Percentiles rank a stretch among this genome's conserved stretches.
Evolutionary conservation across 1,140 invertebrate genomes (phyloP).

Genomic region (Scaptomyza montana): DNA sequence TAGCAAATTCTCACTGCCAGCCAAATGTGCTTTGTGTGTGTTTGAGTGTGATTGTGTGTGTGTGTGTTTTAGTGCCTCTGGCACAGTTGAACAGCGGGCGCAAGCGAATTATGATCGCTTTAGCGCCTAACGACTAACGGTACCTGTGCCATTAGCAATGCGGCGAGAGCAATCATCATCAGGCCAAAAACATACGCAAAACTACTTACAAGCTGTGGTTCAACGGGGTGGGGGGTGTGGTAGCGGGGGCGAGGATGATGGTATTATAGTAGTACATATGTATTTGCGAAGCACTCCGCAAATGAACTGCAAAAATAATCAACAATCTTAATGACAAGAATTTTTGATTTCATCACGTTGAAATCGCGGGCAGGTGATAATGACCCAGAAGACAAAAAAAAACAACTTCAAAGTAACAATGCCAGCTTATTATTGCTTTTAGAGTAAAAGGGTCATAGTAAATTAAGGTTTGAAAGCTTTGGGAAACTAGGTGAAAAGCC

Average conservation of each 20-base stretch:
- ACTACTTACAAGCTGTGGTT: conserved; percentile 19
- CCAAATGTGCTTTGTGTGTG: neutral
- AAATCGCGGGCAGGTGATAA: conserved; percentile 10
- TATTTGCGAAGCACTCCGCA: neutral
- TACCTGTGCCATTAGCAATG: conserved; percentile 58
- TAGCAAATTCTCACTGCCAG: neutral
- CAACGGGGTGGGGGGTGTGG: neutral
- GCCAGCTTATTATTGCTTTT: conserved; percentile 10
- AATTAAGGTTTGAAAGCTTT: neutral
- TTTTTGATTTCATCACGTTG: conserved; percentile 59
- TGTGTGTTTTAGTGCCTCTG: neutral
- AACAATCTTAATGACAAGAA: conserved; percentile 70
- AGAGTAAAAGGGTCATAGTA: conserved; percentile 19
- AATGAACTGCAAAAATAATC: conserved; percentile 59
- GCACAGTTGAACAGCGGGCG: conserved; percentile 8
- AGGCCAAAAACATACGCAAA: conserved; percentile 61
- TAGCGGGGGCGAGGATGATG: neutral
- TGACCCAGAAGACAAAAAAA: conserved; percentile 44
- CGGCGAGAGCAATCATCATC: conserved; percentile 64
- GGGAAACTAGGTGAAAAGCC: too few relatives aligned
- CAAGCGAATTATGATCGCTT: conserved; percentile 68
- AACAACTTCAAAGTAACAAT: conserved; percentile 23
- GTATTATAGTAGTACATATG: too few relatives aligned
- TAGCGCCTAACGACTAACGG: conserved; percentile 73
- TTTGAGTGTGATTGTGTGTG: neutral